Evolutionary conservation across 2,113 vertebrate genomes (phyloP), one percentile per base, ranked within the genome.

Genomic region (Hiodon alosoides): DNA sequence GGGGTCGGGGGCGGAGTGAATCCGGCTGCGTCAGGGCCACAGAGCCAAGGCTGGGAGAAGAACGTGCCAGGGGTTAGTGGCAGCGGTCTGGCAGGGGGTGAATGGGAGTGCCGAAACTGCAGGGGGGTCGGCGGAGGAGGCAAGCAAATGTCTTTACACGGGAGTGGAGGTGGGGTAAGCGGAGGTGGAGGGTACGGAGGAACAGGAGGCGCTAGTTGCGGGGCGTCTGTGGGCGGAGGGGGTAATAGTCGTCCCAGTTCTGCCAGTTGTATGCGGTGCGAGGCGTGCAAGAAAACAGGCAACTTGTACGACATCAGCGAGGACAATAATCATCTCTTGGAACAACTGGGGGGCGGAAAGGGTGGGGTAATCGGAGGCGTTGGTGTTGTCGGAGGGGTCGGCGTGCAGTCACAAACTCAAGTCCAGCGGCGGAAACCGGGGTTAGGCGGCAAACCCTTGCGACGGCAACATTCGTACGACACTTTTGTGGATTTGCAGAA

Each of bases 261-360:
- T 0, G 90, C 91, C 67, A 74, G 93, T 71, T 94, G 95, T 89
- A 98, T 97, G 82, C 93, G 96, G 54, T 95, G 96, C 0, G 97
- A 98, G 79, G 96, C 95, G 3, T 97, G 96, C 89, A 98, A 98
- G 90, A 96, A 98, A 81, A 92, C 95, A 0, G 95, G 94, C 75
- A 98, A 98, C 86, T 90, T 98, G 72, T 98, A 99, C 0, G 96
- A 99, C 89, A 99, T 98, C 90, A 98, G 97, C 61, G 97, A 99
- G 91, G 96, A 99, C 87, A 97, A 94, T 83, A 95, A 95, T 0
- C 91, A 93, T 80, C 90, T 92, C 0, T 90, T 94, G 82, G 85
- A 71, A 81, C 91, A 86, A 70, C 90, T 10, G 68, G 71, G 69
- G 74, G 74, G 77, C 6, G 83, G 78, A 8, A 78, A 77, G 67